Percentiles rank a stretch among this genome's conserved stretches.
phyloP scores from a whole-genome alignment of 1,140 invertebrate genomes.

The Drosophila takahashii region DNA sequence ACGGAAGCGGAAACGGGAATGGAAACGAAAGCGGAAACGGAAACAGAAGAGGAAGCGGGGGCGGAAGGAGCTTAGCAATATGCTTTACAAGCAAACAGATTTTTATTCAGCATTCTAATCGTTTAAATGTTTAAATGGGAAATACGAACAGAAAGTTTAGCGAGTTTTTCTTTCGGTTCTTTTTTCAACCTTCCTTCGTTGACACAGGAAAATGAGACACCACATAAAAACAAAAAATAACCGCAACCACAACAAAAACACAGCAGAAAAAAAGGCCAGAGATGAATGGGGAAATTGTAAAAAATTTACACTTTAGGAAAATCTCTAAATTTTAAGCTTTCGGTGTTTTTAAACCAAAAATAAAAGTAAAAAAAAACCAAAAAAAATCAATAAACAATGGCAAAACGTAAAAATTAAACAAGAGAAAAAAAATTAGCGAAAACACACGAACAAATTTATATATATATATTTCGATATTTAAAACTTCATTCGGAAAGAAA shows the following conservation, averaged over 20 bases:
- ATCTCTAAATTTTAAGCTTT: conserved; percentile 85
- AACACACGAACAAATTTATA: conserved; percentile 59
- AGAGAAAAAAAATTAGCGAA: conserved; percentile 59
- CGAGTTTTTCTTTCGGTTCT: conserved; percentile 20
- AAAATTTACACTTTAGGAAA: conserved; percentile 83
- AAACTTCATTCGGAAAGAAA: conserved; percentile 72
- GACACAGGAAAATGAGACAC: conserved; percentile 27
- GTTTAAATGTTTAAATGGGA: background rate
- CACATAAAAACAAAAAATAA: conserved; percentile 10
- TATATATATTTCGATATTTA: conserved; percentile 80
- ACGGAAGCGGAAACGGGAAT: background rate
- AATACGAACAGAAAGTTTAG: background rate
- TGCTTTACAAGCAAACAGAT: conserved; percentile 41
- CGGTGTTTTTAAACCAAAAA: conserved; percentile 83
- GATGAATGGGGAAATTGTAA: conserved; percentile 66
- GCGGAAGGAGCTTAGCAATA: conserved; percentile 44
- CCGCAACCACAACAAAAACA: conserved; percentile 24
- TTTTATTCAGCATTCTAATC: conserved; percentile 16
- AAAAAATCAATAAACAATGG: conserved; percentile 37
- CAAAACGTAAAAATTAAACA: conserved; percentile 44
- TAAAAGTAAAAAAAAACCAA: conserved; percentile 40
- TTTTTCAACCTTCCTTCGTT: conserved; percentile 39
- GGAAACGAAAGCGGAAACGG: conserved; percentile 1
- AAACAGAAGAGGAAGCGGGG: conserved; percentile 1
- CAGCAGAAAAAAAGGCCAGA: conserved; percentile 20